Conservation (phyloP, 2,888 invertebrate species). For the Argynnis bischoffii region DNA sequence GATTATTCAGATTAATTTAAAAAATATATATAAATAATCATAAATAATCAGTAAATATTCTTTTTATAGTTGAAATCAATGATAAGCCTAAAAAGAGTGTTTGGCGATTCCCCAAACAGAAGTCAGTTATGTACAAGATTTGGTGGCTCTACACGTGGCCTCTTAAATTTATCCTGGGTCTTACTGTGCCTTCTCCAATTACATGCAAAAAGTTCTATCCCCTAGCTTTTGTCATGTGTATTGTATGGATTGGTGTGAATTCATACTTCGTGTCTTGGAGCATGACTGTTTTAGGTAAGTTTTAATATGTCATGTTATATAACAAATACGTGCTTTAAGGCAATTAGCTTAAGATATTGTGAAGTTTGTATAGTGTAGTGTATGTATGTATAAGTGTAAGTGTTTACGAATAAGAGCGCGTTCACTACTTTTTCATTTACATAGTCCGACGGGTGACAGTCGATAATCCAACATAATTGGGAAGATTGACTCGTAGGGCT, state of each 20-base stretch:
- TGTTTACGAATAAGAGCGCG: no score
- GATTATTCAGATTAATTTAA: no score
- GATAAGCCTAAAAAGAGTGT: constrained; percentile 60
- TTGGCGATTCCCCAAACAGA: constrained; percentile 70
- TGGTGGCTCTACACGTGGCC: constrained; percentile 90
- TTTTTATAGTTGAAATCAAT: constrained; percentile 37
- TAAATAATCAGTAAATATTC: not conserved
- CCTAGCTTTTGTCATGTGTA: constrained; percentile 91
- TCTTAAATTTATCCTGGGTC: constrained; percentile 83
- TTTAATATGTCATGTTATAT: no score
- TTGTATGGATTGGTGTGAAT: constrained; percentile 91
- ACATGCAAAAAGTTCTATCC: constrained; percentile 85
- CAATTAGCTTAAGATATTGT: no score
- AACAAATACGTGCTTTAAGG: no score
- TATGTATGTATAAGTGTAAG: no score
- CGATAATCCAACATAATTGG: no score
- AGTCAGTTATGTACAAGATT: constrained; percentile 56
- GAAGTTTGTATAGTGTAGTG: no score
- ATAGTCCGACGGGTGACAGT: no score
- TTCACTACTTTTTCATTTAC: no score
- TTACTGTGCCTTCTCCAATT: constrained; percentile 88
- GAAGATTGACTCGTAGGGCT: no score
- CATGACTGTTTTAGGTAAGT: constrained; percentile 90
- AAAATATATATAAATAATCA: no score
- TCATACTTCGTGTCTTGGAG: constrained; percentile 96